Percentiles rank a stretch among this genome's conserved stretches.
Conservation (phyloP, 1,140 invertebrate genomes). For the Ooceraea biroi region DNA sequence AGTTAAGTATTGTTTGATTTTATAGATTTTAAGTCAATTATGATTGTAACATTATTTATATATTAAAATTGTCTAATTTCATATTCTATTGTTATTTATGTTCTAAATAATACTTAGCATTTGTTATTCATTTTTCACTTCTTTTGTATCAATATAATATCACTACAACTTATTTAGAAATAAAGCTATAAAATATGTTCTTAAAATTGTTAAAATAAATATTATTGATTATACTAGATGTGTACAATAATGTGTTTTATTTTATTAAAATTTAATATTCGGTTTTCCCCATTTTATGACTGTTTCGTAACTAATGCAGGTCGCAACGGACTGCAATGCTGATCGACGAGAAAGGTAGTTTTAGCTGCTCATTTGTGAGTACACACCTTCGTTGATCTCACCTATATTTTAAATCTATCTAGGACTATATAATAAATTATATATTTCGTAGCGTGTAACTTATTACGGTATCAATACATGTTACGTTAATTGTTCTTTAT, state of each 20-base stretch:
- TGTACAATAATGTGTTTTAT: slow-evolving; percentile 23
- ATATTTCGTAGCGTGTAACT: slow-evolving; percentile 10
- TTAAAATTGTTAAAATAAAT: slow-evolving; percentile 41
- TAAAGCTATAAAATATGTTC: slow-evolving; percentile 3
- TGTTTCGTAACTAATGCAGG: slow-evolving; percentile 26
- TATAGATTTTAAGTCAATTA: background rate
- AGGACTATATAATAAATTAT: slow-evolving; percentile 9
- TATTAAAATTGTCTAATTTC: background rate
- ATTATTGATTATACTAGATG: background rate
- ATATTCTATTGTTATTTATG: slow-evolving; percentile 23
- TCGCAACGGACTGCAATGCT: slow-evolving; percentile 50
- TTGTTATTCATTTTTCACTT: background rate
- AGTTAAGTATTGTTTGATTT: background rate
- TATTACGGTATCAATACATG: background rate
- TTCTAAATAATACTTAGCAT: slow-evolving; percentile 10
- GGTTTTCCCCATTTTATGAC: slow-evolving; percentile 27
- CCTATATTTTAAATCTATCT: slow-evolving; percentile 32
- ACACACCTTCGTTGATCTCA: slow-evolving; percentile 50
- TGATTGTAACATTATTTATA: slow-evolving; percentile 4
- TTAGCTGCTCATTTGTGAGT: slow-evolving; percentile 56
- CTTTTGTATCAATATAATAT: background rate
- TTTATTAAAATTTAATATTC: slow-evolving; percentile 15
- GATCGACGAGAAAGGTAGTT: slow-evolving; percentile 54
- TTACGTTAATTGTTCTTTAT: background rate
- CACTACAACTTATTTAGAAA: background rate